Evolutionary conservation across 2,113 vertebrate genomes (phyloP).

Genomic region (Cephalopterus ornatus): DNA sequence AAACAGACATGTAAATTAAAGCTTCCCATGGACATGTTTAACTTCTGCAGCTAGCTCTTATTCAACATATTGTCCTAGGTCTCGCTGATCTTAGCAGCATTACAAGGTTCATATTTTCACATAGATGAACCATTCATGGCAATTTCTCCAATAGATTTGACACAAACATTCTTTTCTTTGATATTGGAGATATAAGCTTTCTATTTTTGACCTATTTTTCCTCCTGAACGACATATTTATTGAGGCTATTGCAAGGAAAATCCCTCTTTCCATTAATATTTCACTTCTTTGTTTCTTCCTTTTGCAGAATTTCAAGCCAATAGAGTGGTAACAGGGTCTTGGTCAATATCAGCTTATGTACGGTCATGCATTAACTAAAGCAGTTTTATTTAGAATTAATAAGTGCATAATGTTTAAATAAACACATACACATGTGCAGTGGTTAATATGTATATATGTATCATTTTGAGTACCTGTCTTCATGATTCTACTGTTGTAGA

Average conservation of each 20-base stretch:
- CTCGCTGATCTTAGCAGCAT: slow-evolving; percentile 47
- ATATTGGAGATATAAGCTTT: slow-evolving; percentile 26
- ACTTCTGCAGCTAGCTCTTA: slow-evolving; percentile 11
- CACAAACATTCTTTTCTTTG: slow-evolving; percentile 48
- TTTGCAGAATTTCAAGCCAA: background rate
- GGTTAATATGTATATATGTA: background rate
- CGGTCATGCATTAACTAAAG: background rate
- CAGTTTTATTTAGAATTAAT: background rate
- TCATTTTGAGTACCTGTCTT: background rate
- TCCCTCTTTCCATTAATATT: slow-evolving; percentile 13
- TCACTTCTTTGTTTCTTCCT: background rate
- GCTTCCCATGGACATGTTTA: slow-evolving; percentile 11
- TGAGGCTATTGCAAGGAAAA: slow-evolving; percentile 27
- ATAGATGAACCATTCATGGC: slow-evolving; percentile 18
- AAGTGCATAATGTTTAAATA: background rate
- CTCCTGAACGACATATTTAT: slow-evolving; percentile 4
- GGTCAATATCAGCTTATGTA: background rate
- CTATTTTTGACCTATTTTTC: slow-evolving; percentile 47
- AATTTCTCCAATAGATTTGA: slow-evolving; percentile 32
- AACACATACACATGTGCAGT: background rate
- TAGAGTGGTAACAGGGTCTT: background rate
- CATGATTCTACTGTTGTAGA: background rate
- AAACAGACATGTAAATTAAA: slow-evolving; percentile 59
- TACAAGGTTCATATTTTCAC: slow-evolving; percentile 40
- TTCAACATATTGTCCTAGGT: background rate